Conservation (phyloP, 2,797 vertebrate species). For the Trematomus bernacchii region DNA sequence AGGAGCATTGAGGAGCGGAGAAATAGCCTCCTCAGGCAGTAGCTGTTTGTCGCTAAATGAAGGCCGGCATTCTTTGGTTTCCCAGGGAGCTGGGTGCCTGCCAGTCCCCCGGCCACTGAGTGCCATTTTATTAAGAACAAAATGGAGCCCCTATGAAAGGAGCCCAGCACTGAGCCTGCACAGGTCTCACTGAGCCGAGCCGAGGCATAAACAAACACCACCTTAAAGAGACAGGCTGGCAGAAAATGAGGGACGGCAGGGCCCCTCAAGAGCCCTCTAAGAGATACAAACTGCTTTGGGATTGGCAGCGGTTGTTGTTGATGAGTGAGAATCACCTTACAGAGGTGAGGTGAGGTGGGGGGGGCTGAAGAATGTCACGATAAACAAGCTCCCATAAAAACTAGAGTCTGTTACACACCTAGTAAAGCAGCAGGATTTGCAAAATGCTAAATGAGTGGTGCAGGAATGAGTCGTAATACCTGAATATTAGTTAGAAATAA, state of each 20-base stretch:
- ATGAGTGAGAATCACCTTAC: slow-evolving; percentile 46
- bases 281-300: slow-evolving; percentile 53
- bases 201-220: slow-evolving; percentile 81
- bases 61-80: slow-evolving; percentile 87
- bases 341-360: slow-evolving; percentile 18
- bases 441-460: background rate
- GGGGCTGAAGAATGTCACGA: slow-evolving; percentile 11
- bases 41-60: slow-evolving; percentile 87
- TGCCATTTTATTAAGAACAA: slow-evolving; percentile 88
- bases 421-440: background rate
- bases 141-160: slow-evolving; percentile 87
- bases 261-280: slow-evolving; percentile 51
- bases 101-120: slow-evolving; percentile 86
- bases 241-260: slow-evolving; percentile 67
- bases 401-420: background rate
- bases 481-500: no score
- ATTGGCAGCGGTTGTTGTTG: slow-evolving; percentile 25
- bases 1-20: slow-evolving; percentile 70
- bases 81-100: slow-evolving; percentile 86
- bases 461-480: no score
- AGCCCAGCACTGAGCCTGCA: slow-evolving; percentile 81
- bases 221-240: slow-evolving; percentile 85
- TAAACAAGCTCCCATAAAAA: slow-evolving; percentile 14
- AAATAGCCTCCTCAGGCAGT: slow-evolving; percentile 77
- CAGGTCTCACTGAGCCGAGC: slow-evolving; percentile 80